Evolutionary conservation across 2,797 vertebrate genomes (phyloP), one percentile per base, ranked within the genome.

Genomic region (Darevskia mixta): DNA sequence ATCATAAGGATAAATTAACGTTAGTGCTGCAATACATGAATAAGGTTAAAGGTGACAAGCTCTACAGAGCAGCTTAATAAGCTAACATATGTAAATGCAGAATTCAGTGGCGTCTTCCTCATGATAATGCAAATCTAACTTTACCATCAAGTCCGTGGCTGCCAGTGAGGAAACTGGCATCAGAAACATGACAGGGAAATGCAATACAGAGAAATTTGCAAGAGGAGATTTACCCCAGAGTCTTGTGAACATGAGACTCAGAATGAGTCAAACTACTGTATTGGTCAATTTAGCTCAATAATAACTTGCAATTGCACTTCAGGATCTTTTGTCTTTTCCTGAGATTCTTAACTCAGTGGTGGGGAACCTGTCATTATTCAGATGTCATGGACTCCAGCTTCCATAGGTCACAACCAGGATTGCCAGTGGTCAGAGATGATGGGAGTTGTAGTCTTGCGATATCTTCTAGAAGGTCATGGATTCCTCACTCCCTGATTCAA

Each of bases 1-100:
- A 72, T 88, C 77, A 69, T 87, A 94, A 91, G 91, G 89, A 95
- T 95, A 95, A 95, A 96, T 95, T 95, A 96, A 94, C 92, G 92
- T 95, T 93, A 92, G 79, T 67, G 92, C 90, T 93, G 89, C 86
- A 90, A 90, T 90, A 86, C 86, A 94, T 92, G 85, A 92, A 94
- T 91, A 93, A 92, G 85, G 92, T 90, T 87, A 38, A 75, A 94
- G 93, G 89, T 95, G 89, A 93, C 86, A 95, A 89, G 84, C 80
- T 95, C 86, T 81, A 82, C 77, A 64, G 90, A 93, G 90, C 82
- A 93, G 58, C 61, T 66, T 86, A 93, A 75, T 90, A 91, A 93
- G 94, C 93, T 94, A 92, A 86, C 32, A 87, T 85, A 82, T 3
- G 6, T 75, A 91, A 94, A 89, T 91, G 89, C 81, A 92, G 88